These are phyloP conservation scores for Eupithecia centaureata DNA, from an alignment of 2,888 invertebrate species.

Conservation along the genomic window DNA sequence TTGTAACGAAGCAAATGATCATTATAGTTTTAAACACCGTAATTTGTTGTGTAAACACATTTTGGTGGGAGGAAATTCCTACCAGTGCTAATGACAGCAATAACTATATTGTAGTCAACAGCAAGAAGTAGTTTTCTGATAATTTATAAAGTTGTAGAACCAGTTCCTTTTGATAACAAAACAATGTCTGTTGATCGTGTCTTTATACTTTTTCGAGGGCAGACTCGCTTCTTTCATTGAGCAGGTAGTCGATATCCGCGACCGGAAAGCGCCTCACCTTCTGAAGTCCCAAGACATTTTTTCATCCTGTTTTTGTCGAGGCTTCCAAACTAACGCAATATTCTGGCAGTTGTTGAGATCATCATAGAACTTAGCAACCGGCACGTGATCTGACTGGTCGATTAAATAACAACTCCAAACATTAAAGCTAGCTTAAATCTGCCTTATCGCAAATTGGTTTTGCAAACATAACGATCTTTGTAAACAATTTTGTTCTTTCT, in stretches of 20 bases:
- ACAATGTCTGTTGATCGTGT: slow-evolving; percentile 33
- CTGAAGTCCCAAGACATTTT: slow-evolving; percentile 63
- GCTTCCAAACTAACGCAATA: slow-evolving; percentile 51
- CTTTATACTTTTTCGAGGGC: slow-evolving; percentile 45
- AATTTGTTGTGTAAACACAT: slow-evolving; percentile 29
- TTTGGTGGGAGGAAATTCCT: slow-evolving; percentile 28
- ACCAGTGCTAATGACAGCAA: slow-evolving; percentile 25
- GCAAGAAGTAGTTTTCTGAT: slow-evolving; percentile 38
- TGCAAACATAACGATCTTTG: slow-evolving; percentile 6
- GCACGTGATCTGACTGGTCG: slow-evolving; percentile 12
- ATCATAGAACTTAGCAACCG: slow-evolving; percentile 28
- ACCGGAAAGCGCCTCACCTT: slow-evolving; percentile 69
- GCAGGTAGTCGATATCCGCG: slow-evolving; percentile 74
- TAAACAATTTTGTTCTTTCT: slow-evolving; percentile 6
- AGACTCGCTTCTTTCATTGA: slow-evolving; percentile 59
- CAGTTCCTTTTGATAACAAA: slow-evolving; percentile 41
- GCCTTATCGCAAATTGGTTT: slow-evolving; percentile 4
- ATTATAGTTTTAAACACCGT: slow-evolving; percentile 24
- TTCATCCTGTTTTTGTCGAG: slow-evolving; percentile 55
- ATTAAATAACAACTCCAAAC: neutral
- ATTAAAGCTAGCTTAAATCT: neutral
- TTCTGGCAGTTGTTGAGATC: slow-evolving; percentile 48
- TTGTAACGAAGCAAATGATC: slow-evolving; percentile 22
- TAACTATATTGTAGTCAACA: slow-evolving; percentile 32
- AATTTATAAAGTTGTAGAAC: slow-evolving; percentile 40